Conservation (phyloP, 2,113 vertebrate species). For the Mus spicilegus region DNA sequence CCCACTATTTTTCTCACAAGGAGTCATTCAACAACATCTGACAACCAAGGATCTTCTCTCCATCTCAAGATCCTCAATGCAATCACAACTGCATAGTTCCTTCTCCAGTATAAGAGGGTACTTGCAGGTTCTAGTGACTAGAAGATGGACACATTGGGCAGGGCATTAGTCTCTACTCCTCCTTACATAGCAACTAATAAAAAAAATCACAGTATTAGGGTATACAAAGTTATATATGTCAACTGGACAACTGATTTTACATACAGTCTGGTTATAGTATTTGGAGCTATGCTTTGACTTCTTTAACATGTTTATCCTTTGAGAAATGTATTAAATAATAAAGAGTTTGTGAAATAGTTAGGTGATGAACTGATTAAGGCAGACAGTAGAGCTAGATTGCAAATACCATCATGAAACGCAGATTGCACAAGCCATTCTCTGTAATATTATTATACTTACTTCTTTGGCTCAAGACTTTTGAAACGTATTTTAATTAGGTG, state of each 20-base stretch:
- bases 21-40: not conserved
- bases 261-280: not conserved
- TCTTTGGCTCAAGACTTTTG: not conserved
- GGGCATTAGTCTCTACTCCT: not conserved
- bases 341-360: not conserved
- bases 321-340: slow-evolving; percentile 6
- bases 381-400: not conserved
- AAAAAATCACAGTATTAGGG: not conserved
- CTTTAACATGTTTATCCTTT: slow-evolving; percentile 69
- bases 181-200: not conserved
- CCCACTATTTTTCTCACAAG: not conserved
- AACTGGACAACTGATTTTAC: not conserved
- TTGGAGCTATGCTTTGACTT: slow-evolving; percentile 6
- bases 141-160: not conserved
- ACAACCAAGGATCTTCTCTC: not conserved
- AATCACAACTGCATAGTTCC: not conserved
- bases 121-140: not conserved
- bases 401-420: not conserved
- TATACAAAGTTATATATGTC: not conserved
- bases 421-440: not conserved
- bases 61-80: not conserved
- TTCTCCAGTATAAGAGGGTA: not conserved
- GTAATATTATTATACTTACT: not conserved
- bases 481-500: slow-evolving; percentile 24
- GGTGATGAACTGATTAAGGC: not conserved